Evolutionary conservation across 2,888 invertebrate species (phyloP), one percentile per base, ranked within the genome.

Genomic region (Ypsolopha scabrella): DNA sequence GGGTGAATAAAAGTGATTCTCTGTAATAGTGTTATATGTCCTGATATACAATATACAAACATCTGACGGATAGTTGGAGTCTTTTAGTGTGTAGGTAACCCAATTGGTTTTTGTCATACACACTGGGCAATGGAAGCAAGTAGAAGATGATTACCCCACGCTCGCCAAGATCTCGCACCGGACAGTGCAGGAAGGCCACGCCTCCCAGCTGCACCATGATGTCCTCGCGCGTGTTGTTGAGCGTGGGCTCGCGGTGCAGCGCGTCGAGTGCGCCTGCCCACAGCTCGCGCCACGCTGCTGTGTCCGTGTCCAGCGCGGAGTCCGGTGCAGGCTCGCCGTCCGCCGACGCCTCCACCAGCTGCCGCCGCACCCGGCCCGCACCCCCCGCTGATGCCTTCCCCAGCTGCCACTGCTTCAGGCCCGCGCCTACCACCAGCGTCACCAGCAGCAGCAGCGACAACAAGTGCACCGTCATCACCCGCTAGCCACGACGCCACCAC

Each of bases 181-280:
- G 91, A 78, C 94, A 94, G 76, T 93, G 93, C 64, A 94, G 88
- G 81, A 92, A 94, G 57, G 94, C 94, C 44, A 92, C 91, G 52
- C 92, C 90, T 48, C 94, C 94, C 54, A 93, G 88, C 77, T 93
- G 93, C 60, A 90, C 93, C 48, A 93, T 90, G 59, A 93, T 90
- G 73, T 93, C 93, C 61, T 91, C 91, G 58, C 90, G 89, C 53
- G 93, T 93, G 79, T 91, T 92, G 87, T 93, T 93, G 75, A 93
- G 90, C 58, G 65, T 59, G 52, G 86, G 83, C 68, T 80, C 79
- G 58, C 81, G 75, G 57, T 72, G 75, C 61, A 79, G 68, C 55
- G 75, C 77, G 59, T 77, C 80, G 66, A 83, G 70, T 60, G 80
- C 76, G 54, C 79, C 86, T 80, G 67, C 86, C 91, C 91, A 91